phyloP scores from a whole-genome alignment of 35 echinoderm and acorn worm species.

The Apostichopus parvimensis region DNA sequence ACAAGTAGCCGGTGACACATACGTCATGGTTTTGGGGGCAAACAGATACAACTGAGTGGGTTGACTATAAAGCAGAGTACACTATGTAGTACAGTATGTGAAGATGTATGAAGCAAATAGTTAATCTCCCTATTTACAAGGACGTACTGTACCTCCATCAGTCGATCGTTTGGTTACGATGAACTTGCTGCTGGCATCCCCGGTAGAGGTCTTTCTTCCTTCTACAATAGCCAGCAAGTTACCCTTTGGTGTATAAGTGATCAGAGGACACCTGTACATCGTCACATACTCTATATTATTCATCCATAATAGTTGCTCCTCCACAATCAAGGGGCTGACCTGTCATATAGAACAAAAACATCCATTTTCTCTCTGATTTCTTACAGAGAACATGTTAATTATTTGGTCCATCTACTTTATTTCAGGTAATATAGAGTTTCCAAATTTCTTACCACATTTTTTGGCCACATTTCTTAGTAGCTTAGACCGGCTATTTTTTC shows the following conservation, averaged over 20 bases:
- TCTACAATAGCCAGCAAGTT: constrained; percentile 76
- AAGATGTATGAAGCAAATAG: no score
- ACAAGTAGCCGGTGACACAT: no score
- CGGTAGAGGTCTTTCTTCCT: constrained; percentile 70
- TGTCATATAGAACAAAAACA: not conserved
- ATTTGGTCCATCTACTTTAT: not conserved
- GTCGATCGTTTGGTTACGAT: constrained; percentile 40
- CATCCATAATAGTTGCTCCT: constrained; percentile 78
- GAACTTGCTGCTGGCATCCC: constrained; percentile 90
- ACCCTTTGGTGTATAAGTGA: constrained; percentile 82
- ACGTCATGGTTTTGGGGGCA: no score
- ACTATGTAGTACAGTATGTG: no score
- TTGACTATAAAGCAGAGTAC: no score
- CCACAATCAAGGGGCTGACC: constrained; percentile 71
- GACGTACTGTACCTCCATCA: constrained; percentile 48
- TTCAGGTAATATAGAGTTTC: no score
- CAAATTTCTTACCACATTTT: no score
- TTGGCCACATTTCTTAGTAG: no score
- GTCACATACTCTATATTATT: constrained; percentile 58
- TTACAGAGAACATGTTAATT: not conserved
- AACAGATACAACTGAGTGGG: no score
- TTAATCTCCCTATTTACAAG: no score
- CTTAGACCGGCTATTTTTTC: no score
- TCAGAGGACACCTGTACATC: constrained; percentile 84
- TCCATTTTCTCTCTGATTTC: not conserved